Evolutionary conservation across 2,888 invertebrate species (phyloP).

Genomic region (Cancer borealis): DNA sequence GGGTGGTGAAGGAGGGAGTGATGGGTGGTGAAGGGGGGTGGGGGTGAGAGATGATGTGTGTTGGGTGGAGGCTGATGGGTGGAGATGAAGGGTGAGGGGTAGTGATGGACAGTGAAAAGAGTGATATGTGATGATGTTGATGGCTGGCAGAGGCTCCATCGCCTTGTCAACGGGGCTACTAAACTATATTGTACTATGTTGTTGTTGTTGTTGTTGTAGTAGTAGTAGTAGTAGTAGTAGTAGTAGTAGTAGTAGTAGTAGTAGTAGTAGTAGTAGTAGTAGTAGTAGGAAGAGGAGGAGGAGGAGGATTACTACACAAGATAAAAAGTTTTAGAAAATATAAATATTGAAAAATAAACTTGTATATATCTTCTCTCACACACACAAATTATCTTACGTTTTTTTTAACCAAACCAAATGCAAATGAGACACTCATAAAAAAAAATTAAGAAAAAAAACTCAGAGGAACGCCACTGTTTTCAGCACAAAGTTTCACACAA

Average conservation of each 20-base stretch:
- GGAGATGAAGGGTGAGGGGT: not conserved
- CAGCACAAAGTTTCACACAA: too few relatives aligned
- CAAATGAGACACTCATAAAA: too few relatives aligned
- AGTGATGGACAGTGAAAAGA: not conserved
- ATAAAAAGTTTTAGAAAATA: too few relatives aligned
- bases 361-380: too few relatives aligned
- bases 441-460: too few relatives aligned
- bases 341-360: too few relatives aligned
- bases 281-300: not conserved
- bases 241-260: not conserved
- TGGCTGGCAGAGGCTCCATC: not conserved
- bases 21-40: not conserved
- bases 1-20: not conserved
- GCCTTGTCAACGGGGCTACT: not conserved
- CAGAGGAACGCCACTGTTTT: too few relatives aligned
- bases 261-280: not conserved
- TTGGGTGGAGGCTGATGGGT: not conserved
- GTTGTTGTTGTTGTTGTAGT: not conserved
- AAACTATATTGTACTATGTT: not conserved
- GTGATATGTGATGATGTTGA: constrained; percentile 25
- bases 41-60: constrained; percentile 3
- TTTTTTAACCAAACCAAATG: too few relatives aligned
- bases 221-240: not conserved
- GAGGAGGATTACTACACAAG: not conserved
- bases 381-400: too few relatives aligned